These are phyloP conservation scores for Drosophila lacicola DNA, from an alignment of 2,888 invertebrate genomes.

Conservation along the genomic window DNA sequence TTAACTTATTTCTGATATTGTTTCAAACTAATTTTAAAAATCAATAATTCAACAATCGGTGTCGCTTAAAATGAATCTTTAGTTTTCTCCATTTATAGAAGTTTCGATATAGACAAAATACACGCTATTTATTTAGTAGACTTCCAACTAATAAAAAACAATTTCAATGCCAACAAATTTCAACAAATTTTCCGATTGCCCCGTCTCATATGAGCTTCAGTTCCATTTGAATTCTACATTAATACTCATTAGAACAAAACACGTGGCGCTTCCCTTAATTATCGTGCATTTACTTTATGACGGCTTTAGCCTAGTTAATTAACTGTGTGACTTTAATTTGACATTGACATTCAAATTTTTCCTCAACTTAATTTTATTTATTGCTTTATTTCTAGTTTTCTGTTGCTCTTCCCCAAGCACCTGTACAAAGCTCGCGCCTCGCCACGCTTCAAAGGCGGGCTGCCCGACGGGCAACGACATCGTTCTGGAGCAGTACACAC, in stretches of 20 bases:
- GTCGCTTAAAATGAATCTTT: no score
- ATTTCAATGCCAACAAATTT: neutral
- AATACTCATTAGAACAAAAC: neutral
- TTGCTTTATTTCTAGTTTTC: constrained; percentile 46
- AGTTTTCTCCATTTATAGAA: no score
- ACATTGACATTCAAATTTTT: constrained; percentile 75
- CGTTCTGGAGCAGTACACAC: constrained; percentile 56
- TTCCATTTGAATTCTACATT: neutral
- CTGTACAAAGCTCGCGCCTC: constrained; percentile 1
- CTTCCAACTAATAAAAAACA: neutral
- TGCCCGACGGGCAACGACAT: constrained; percentile 33
- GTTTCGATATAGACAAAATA: no score
- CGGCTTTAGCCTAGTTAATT: constrained; percentile 48
- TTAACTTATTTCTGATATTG: no score
- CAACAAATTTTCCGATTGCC: no score
- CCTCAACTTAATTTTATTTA: constrained; percentile 27
- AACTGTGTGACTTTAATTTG: constrained; percentile 69
- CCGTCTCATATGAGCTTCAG: neutral
- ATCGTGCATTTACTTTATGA: constrained; percentile 5
- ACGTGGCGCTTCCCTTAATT: constrained; percentile 6
- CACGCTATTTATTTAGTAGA: no score
- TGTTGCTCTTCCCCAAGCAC: constrained; percentile 20
- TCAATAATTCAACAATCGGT: neutral
- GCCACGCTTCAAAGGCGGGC: constrained; percentile 23
- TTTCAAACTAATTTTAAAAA: no score